Evolutionary conservation across 2,888 invertebrate species (phyloP).

Genomic region (Lithophane ornitopus): DNA sequence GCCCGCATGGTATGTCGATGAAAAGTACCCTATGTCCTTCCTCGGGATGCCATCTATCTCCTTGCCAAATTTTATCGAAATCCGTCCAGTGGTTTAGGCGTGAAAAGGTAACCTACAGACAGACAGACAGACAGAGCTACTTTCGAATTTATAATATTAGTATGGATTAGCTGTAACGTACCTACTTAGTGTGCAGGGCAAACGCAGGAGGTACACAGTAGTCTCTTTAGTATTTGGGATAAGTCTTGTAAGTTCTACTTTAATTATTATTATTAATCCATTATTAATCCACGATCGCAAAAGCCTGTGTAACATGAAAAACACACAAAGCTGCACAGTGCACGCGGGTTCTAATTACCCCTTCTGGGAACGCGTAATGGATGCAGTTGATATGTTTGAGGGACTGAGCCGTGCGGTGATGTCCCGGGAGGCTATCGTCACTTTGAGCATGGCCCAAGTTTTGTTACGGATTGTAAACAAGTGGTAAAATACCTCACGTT

Average conservation of each 20-base stretch:
- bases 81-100: too few species aligned
- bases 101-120: too few species aligned
- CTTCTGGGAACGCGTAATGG: constrained; percentile 39
- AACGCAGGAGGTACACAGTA: too few species aligned
- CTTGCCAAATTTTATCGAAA: too few species aligned
- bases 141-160: too few species aligned
- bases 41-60: too few species aligned
- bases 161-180: not conserved
- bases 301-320: not conserved
- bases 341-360: constrained; percentile 45
- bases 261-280: too few species aligned
- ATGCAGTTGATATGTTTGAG: constrained; percentile 45
- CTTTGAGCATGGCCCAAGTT: not conserved
- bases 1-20: too few species aligned
- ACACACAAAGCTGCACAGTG: constrained; percentile 22
- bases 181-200: too few species aligned
- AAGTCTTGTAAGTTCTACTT: not conserved
- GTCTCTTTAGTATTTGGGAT: not conserved
- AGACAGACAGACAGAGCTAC: too few species aligned
- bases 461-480: not conserved
- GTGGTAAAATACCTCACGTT: not conserved
- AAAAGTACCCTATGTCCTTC: too few species aligned
- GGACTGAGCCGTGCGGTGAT: constrained; percentile 6
- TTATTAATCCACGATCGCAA: too few species aligned
- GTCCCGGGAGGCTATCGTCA: constrained; percentile 33